phyloP scores from a whole-genome alignment of 1,140 invertebrate species.

The Probaryconus sp. region DNA sequence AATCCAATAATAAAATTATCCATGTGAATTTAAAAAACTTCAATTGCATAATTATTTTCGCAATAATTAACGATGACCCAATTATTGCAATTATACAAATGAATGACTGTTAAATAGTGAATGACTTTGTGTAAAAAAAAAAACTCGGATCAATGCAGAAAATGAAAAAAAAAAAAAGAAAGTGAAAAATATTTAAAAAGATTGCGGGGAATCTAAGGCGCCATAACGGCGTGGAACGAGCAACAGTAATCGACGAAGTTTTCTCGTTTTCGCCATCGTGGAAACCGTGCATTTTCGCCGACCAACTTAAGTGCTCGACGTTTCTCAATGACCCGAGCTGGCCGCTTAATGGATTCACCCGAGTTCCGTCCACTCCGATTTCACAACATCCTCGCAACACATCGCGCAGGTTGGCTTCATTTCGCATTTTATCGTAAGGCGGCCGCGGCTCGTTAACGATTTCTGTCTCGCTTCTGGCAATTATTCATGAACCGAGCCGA shows the following conservation, averaged over 20 bases:
- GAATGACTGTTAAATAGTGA: too few relatives aligned
- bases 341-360: slow-evolving; percentile 60
- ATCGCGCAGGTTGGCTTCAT: slow-evolving; percentile 15
- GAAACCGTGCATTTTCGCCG: slow-evolving; percentile 56
- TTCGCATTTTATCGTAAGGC: slow-evolving; percentile 41
- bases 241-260: slow-evolving; percentile 27
- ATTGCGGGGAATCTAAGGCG: too few relatives aligned
- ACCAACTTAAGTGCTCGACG: slow-evolving; percentile 53
- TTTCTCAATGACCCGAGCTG: slow-evolving; percentile 57
- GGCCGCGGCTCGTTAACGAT: slow-evolving; percentile 21
- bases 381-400: slow-evolving; percentile 47
- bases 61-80: too few relatives aligned
- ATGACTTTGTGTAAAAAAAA: too few relatives aligned
- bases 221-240: slow-evolving; percentile 10
- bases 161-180: too few relatives aligned
- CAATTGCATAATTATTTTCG: too few relatives aligned
- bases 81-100: too few relatives aligned
- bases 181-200: too few relatives aligned
- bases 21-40: too few relatives aligned
- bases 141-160: too few relatives aligned
- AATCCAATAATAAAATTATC: too few relatives aligned
- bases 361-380: slow-evolving; percentile 59
- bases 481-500: slow-evolving; percentile 19
- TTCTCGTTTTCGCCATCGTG: slow-evolving; percentile 57
- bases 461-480: slow-evolving; percentile 12